Evolutionary conservation across 2,113 vertebrate species (phyloP), one percentile per base, ranked within the genome.

Genomic region (Campylorhamphus procurvoides): DNA sequence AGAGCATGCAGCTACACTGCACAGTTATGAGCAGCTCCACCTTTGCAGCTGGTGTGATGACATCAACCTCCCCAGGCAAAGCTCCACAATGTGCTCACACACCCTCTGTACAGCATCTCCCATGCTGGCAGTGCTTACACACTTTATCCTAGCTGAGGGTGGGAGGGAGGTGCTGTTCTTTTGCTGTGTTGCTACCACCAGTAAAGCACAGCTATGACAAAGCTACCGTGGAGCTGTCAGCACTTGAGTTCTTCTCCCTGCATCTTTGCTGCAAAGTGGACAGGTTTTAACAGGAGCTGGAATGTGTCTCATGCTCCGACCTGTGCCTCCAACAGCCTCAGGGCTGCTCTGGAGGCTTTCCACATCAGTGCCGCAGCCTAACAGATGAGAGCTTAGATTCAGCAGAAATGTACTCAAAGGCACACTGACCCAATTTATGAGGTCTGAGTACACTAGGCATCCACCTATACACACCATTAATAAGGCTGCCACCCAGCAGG

Each of bases 351-450:
- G 74, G 72, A 85, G 37, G 47, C 35, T 64, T 94, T 72, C 22
- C 40, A 79, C 49, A 52, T 29, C 20, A 20, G 15, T 15, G 25
- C 16, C 5, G 1, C 23, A 13, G 69, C 11, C 25, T 28, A 47
- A n/a, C 1, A 14, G 37, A 75, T 11, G 17, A 91, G 9, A 87
- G 18, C 10, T 29, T 72, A n/a, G 33, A 20, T 42, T 82, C 50
- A 60, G 13, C 1, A 1, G 37, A 84, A 56, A 79, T 0, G 0
- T 28, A 35, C 33, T 37, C 3, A 0, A 83, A 74, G 17, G 18
- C 4, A 2, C 19, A 4, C 0, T 67, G 46, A 89, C 68, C 9
- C 10, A 59, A 18, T 52, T 60, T 20, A 40, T 0, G 2, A 76
- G 35, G 6, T 33, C 31, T 28, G 49, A 63, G 31, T 44, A 64